Evolutionary conservation across 2,888 invertebrate genomes (phyloP).

Genomic region (Epirrhoe alternata): DNA sequence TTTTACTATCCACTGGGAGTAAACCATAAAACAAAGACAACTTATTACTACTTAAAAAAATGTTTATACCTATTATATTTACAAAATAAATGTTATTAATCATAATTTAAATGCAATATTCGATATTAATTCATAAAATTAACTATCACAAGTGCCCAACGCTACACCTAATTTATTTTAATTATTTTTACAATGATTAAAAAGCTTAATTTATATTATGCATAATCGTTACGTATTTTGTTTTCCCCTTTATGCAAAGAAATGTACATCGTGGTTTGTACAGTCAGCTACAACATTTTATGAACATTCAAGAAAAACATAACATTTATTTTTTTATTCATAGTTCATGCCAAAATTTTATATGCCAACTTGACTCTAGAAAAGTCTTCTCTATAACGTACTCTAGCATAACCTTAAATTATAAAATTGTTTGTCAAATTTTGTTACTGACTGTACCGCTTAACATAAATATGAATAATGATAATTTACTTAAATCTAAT

Average conservation of each 20-base stretch:
- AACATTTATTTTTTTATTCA: no score
- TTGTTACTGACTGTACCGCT: neutral
- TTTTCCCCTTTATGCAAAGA: constrained; percentile 79
- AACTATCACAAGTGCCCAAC: constrained; percentile 9
- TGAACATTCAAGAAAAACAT: no score
- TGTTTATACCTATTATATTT: neutral
- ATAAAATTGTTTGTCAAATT: neutral
- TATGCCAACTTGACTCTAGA: no score
- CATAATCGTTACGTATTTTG: constrained; percentile 74
- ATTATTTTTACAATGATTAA: constrained; percentile 40
- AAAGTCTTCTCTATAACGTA: no score
- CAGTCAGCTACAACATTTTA: neutral
- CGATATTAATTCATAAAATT: neutral
- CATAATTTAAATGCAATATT: neutral
- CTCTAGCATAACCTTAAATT: neutral
- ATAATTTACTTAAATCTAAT: neutral
- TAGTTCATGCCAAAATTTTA: no score
- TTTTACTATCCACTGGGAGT: no score
- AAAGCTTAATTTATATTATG: constrained; percentile 58
- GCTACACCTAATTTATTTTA: neutral
- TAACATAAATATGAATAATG: neutral
- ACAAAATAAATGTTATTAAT: neutral
- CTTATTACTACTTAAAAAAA: neutral
- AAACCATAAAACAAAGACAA: neutral
- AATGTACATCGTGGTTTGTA: constrained; percentile 41